Conservation (phyloP, 2,888 invertebrate species). For the Harpagoxenus sublaevis region DNA sequence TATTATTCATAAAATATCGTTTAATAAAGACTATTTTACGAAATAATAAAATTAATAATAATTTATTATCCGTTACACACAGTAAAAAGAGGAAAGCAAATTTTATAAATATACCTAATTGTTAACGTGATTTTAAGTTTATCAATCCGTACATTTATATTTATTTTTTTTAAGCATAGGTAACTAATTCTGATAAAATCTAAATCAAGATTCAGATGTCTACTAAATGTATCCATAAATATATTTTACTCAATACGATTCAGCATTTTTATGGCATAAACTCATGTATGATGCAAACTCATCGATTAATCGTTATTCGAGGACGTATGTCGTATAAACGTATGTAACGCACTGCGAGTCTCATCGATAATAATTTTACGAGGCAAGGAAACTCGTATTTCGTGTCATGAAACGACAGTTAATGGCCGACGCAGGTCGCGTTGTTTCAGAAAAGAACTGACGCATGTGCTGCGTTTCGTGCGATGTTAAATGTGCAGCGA, state of each 20-base stretch:
- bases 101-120: background rate
- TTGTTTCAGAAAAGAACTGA: conserved; percentile 37
- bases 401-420: conserved; percentile 25
- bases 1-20: background rate
- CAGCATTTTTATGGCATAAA: background rate
- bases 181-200: background rate
- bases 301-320: background rate
- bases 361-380: conserved; percentile 30
- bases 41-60: conserved; percentile 13
- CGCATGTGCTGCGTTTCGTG: conserved; percentile 21
- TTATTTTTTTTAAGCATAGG: background rate
- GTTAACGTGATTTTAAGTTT: background rate
- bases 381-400: conserved; percentile 24
- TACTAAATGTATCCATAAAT: background rate
- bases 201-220: background rate
- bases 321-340: background rate
- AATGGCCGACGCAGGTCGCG: conserved; percentile 6
- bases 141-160: background rate
- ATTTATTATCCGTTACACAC: background rate
- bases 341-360: background rate
- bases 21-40: conserved; percentile 23
- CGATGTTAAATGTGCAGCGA: conserved; percentile 25
- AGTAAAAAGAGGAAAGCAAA: background rate
- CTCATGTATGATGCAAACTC: background rate
- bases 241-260: background rate